Evolutionary conservation across 2,888 invertebrate genomes (phyloP), one percentile per base, ranked within the genome.

Genomic region (Plebejus argus): DNA sequence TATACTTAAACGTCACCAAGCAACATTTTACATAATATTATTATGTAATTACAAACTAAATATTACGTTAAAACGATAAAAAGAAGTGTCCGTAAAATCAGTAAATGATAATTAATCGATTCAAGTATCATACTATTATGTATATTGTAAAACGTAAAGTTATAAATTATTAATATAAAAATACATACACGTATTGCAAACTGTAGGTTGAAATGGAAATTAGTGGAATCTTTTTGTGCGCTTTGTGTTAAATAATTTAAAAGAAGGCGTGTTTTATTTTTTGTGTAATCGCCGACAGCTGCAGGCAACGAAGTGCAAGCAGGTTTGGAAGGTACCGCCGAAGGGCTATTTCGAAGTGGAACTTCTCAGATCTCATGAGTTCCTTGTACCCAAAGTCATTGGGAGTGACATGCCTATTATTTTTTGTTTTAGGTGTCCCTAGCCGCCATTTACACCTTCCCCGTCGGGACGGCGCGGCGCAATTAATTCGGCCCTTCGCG

Each of bases 321-420:
- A 39, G 56, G 71, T 56, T 71, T 72, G 15, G 49, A 76, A 35
- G 66, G 58, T 75, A 66, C 45, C 23, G 76, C 78, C 77, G 76
- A 79, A 77, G 76, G 77, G 79, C 82, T 78, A 79, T 82, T 80
- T 79, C 76, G 79, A 61, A 78, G 71, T 56, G 1, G 53, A 78
- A 70, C 76, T 83, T 79, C 83, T 88, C 78, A 8, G n/a, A 28
- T 82, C 76, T 82, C 80, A 89, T 94, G 91, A 76, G 81, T 79
- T 83, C 94, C 94, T 93, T 86, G 92, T 94, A 89, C 83, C 86
- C 89, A 91, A 94, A 94, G 94, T 94, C 94, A 94, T 94, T 94
- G 94, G 93, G 93, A 94, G 94, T 94, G 94, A 94, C 94, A 94
- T 94, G 93, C 91, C 94, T 91, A 94, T 93, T 94, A 94, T 93